These are phyloP conservation scores for Ginglymostoma cirratum DNA, from an alignment of 2,113 vertebrate species.

Conservation along the genomic window DNA sequence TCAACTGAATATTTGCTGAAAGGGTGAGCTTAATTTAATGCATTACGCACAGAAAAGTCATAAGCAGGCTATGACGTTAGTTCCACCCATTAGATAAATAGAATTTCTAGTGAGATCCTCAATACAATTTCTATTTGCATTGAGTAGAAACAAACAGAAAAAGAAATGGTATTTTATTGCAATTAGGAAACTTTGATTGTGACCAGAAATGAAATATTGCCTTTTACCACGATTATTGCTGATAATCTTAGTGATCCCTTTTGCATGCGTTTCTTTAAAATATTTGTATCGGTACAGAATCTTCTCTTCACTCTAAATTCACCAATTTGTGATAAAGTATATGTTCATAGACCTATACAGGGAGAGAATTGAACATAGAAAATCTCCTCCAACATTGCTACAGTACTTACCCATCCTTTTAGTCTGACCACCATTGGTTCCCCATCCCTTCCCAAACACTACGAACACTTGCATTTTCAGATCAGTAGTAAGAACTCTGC, in stretches of 20 bases:
- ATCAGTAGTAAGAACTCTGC: background rate
- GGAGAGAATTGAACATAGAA: background rate
- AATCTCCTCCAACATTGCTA: background rate
- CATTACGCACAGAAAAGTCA: background rate
- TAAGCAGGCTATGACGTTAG: background rate
- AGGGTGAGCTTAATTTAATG: background rate
- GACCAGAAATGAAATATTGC: background rate
- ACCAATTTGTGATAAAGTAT: background rate
- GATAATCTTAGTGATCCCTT: background rate
- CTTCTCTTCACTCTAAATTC: background rate
- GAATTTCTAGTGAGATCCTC: background rate
- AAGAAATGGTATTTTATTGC: background rate
- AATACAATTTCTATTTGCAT: background rate
- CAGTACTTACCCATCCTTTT: background rate
- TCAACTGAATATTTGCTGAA: background rate
- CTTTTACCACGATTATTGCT: background rate
- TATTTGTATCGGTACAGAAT: background rate
- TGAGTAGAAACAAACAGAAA: background rate
- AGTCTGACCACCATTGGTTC: background rate
- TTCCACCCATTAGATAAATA: conserved; percentile 9
- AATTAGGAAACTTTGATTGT: background rate
- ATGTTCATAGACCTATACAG: background rate
- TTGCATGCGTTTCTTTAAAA: background rate
- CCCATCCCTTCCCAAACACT: background rate
- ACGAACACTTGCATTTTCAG: background rate